These are phyloP conservation scores for Calliphora vicina DNA, from an alignment of 1,140 invertebrate genomes.

Conservation along the genomic window DNA sequence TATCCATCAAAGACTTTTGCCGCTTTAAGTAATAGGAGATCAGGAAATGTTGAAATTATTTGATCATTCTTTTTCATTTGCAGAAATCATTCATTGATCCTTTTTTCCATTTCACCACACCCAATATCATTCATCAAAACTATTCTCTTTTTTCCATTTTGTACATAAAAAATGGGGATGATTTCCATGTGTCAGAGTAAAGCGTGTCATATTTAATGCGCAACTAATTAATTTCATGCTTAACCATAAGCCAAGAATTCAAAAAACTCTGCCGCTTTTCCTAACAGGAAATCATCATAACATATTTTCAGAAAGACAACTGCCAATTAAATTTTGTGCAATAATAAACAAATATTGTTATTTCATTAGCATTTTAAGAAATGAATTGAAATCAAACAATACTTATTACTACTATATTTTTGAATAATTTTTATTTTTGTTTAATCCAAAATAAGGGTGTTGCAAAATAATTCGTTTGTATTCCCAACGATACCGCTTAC, in stretches of 20 bases:
- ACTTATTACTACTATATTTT: not conserved
- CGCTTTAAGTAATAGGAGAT: not conserved
- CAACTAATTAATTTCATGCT: not conserved
- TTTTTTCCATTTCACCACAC: not conserved
- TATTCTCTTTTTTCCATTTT: not conserved
- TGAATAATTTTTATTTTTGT: too few relatives aligned
- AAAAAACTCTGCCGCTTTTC: not conserved
- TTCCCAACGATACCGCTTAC: not conserved
- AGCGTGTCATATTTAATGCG: not conserved
- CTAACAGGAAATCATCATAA: constrained; percentile 2
- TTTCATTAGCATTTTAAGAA: not conserved
- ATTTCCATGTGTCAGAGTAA: too few relatives aligned
- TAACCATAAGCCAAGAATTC: not conserved
- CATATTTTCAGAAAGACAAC: not conserved
- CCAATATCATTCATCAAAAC: not conserved
- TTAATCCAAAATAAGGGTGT: not conserved
- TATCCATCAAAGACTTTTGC: not conserved
- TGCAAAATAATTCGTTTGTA: not conserved
- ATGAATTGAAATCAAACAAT: not conserved
- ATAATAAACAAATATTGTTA: not conserved
- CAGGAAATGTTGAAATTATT: not conserved
- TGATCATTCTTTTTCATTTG: too few relatives aligned
- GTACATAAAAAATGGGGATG: not conserved
- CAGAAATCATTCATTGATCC: not conserved
- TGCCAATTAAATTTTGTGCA: not conserved